Conservation (phyloP, 2,113 vertebrate genomes). For the Limnothrissa miodon region DNA sequence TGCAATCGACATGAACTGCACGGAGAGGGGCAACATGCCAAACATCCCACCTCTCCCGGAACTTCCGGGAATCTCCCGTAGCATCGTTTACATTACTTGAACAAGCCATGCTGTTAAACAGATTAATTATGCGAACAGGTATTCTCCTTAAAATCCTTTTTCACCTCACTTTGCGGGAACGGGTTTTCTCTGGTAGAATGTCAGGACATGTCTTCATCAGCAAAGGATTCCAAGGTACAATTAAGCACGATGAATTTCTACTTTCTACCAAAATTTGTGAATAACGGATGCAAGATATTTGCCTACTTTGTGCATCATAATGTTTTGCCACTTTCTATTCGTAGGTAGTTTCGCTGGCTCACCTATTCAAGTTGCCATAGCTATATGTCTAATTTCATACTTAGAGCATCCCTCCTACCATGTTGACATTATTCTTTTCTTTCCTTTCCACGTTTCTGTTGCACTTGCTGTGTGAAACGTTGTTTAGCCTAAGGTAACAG, state of each 20-base stretch:
- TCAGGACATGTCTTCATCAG: background rate
- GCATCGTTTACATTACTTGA: background rate
- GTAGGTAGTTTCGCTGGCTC: background rate
- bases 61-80: constrained; percentile 6
- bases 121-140: background rate
- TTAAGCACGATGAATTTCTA: background rate
- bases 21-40: constrained; percentile 55
- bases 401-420: background rate
- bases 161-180: background rate
- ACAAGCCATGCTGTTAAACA: background rate
- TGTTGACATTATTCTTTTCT: background rate
- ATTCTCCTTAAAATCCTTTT: background rate
- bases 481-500: background rate
- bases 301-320: background rate
- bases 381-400: background rate
- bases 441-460: background rate
- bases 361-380: background rate
- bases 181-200: background rate
- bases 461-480: background rate
- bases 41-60: constrained; percentile 58
- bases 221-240: background rate
- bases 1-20: constrained; percentile 56
- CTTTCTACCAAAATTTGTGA: background rate
- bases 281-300: background rate
- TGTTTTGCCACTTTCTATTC: background rate